A percentile compares a stretch with the other conserved stretches of the same genome.
Evolutionary conservation across 35 echinoderm and acorn worm species (phyloP).

Genomic region (Diadema setosum): DNA sequence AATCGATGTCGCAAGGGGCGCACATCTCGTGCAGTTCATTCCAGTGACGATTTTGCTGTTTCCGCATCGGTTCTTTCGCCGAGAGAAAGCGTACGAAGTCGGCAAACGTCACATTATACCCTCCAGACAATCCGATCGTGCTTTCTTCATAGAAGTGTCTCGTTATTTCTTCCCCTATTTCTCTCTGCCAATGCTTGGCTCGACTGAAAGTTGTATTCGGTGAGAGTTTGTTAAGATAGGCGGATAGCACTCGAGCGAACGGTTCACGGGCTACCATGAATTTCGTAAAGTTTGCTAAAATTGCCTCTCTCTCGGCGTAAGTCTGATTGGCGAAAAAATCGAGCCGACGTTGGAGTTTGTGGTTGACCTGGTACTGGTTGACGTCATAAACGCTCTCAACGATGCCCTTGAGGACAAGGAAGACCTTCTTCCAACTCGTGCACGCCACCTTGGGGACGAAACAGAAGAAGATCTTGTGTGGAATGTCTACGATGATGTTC

Average conservation of each 20-base stretch:
- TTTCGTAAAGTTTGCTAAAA: slow-evolving; percentile 78
- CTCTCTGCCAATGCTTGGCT: not conserved
- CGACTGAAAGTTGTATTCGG: slow-evolving; percentile 14
- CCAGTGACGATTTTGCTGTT: slow-evolving; percentile 55
- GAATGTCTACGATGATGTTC: slow-evolving; percentile 55
- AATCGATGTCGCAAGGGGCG: slow-evolving; percentile 74
- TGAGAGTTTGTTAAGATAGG: slow-evolving; percentile 79
- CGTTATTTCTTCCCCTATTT: not conserved
- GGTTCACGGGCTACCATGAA: slow-evolving; percentile 85
- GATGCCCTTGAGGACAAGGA: slow-evolving; percentile 66
- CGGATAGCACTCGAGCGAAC: slow-evolving; percentile 82
- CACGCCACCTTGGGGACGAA: slow-evolving; percentile 77
- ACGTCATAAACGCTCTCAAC: not conserved
- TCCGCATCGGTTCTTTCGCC: not conserved
- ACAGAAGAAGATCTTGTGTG: slow-evolving; percentile 81
- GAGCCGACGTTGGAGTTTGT: not conserved
- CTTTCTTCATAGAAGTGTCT: not conserved
- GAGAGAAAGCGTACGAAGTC: slow-evolving; percentile 68
- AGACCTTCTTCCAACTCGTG: slow-evolving; percentile 86
- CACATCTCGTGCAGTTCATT: slow-evolving; percentile 35
- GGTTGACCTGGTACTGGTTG: slow-evolving; percentile 49
- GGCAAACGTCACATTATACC: slow-evolving; percentile 56
- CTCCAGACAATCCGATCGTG: not conserved
- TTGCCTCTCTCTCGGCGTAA: not conserved
- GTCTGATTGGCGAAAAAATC: slow-evolving; percentile 10